Base-by-base conservation (phyloP, 2,113 vertebrate genomes). In the Lipotes vexillifer region DNA sequence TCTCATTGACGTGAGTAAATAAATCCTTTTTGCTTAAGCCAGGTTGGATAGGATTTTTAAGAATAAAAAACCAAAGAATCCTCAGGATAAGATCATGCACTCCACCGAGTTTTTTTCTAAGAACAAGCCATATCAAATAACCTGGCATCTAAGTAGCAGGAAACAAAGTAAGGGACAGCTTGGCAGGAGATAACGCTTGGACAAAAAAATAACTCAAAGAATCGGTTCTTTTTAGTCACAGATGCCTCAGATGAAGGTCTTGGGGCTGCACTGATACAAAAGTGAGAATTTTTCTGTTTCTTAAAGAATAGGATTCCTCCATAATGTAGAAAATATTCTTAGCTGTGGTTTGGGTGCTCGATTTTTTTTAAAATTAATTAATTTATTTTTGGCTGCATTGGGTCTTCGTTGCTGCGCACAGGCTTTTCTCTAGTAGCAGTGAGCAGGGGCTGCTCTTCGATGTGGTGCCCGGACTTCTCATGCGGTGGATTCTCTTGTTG, bases 121-220 rank as follows among this genome's bases (percentile, higher is more conserved):
- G 80, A 92, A 72, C 55, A 90, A 95, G 31, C n/a, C 36, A 63
- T 92, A 90, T 87, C 84, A 94, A 92, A n/a, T 94, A 71, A 68
- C 80, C 41, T 83, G n/a, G n/a, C 29, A 86, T 55, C 69, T 88
- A 59, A 88, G 77, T 63, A 92, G 49, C 84, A 92, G 74, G 74
- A 92, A 96, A 90, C n/a, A 92, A 52, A 96, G 52, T 66, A 71
- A 69, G 36, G 61, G 41, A 59, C 18, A 82, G 41, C 9, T 46
- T 86, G 93, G 52, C 44, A 85, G 55, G 55, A 86, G 88, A 74
- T 63, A 96, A 94, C 11, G 57, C 92, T 97, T 92, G 61, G 11
- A 63, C 13, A 31, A 83, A 90, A 91, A 36, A 59, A 33, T 18
- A 27, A 49, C 33, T 87, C 44, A 81, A 29, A 97, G 41, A 88